These are phyloP conservation scores for Albula goreensis DNA, from an alignment of 2,113 vertebrate species.

Conservation along the genomic window DNA sequence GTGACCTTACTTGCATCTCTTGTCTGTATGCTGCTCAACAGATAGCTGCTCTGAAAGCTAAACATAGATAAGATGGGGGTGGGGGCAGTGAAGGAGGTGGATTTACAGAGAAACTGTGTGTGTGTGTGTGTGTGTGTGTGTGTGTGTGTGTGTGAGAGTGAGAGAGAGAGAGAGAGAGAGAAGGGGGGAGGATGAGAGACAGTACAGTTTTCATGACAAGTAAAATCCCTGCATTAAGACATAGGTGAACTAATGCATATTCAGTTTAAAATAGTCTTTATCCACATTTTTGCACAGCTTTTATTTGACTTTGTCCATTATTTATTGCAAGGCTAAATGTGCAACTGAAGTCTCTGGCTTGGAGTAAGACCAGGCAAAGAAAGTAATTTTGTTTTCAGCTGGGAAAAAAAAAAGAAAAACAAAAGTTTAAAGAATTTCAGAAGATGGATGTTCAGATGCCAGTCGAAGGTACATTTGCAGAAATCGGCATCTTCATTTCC, in stretches of 20 bases:
- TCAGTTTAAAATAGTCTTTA: background rate
- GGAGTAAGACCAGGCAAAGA: background rate
- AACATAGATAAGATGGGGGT: background rate
- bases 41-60: background rate
- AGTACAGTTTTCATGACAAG: background rate
- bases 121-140: slow-evolving; percentile 15
- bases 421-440: background rate
- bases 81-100: background rate
- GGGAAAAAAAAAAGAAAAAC: background rate
- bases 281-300: background rate
- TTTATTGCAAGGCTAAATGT: background rate
- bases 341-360: background rate
- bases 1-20: background rate
- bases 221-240: background rate
- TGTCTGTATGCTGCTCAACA: background rate
- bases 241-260: background rate
- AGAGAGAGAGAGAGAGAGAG: slow-evolving; percentile 25
- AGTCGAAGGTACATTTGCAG: slow-evolving; percentile 16
- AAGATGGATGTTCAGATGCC: slow-evolving; percentile 31
- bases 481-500: slow-evolving; percentile 57
- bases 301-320: background rate
- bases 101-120: background rate
- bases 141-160: background rate
- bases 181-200: background rate
- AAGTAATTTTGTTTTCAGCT: background rate